Percentiles rank a stretch among this genome's conserved stretches.
Evolutionary conservation across 1,140 invertebrate species (phyloP).

Genomic region (Ceratosolen solmsi): DNA sequence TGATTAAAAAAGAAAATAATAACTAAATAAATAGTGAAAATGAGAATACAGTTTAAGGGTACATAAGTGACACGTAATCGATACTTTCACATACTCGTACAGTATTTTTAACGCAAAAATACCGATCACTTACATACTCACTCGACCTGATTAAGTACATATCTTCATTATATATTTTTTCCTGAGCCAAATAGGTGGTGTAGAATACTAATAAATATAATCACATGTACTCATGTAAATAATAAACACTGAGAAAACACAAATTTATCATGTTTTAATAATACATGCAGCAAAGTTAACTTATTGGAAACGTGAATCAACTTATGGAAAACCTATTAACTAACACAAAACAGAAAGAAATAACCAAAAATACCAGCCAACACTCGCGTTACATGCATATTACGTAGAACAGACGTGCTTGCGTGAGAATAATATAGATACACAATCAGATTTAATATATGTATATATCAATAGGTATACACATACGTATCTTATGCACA

Average conservation of each 20-base stretch:
- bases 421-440: background rate
- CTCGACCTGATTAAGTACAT: background rate
- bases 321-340: background rate
- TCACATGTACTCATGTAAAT: background rate
- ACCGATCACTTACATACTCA: background rate
- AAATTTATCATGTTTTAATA: background rate
- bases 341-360: background rate
- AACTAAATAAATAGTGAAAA: background rate
- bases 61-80: too few species aligned
- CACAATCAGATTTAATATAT: constrained; percentile 13
- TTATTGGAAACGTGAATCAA: background rate
- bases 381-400: background rate
- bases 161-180: background rate
- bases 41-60: background rate
- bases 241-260: background rate
- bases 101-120: background rate
- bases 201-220: background rate
- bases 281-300: background rate
- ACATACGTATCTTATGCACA: background rate
- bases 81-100: too few species aligned
- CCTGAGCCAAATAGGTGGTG: background rate
- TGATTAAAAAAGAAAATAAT: background rate
- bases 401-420: background rate
- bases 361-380: background rate
- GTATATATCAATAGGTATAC: background rate